Conservation (phyloP, 2,797 vertebrate genomes). For the Melanogrammus aeglefinus region DNA sequence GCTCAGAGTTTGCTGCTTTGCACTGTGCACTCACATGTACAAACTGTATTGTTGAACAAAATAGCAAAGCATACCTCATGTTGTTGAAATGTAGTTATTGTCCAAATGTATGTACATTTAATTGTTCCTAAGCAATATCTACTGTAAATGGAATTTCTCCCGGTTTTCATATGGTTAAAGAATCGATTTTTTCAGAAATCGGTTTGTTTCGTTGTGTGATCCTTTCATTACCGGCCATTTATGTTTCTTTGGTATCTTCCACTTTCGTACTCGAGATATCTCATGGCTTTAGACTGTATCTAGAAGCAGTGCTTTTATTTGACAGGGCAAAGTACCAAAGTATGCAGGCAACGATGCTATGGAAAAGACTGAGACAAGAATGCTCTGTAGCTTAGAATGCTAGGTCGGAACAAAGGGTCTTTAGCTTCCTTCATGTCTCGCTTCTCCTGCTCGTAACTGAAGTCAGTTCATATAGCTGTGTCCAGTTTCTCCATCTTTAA, state of each 20-base stretch:
- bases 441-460: slow-evolving; percentile 48
- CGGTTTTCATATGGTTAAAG: slow-evolving; percentile 62
- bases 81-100: slow-evolving; percentile 64
- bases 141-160: slow-evolving; percentile 65
- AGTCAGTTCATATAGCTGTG: slow-evolving; percentile 27
- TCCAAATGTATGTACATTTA: slow-evolving; percentile 60
- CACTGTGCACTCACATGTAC: slow-evolving; percentile 29
- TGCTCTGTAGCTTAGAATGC: slow-evolving; percentile 51
- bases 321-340: slow-evolving; percentile 67
- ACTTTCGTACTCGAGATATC: slow-evolving; percentile 50
- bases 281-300: slow-evolving; percentile 69
- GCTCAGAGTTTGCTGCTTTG: slow-evolving; percentile 36
- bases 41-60: slow-evolving; percentile 35
- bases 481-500: slow-evolving; percentile 21
- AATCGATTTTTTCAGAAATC: slow-evolving; percentile 64
- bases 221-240: slow-evolving; percentile 41
- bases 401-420: slow-evolving; percentile 56
- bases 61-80: slow-evolving; percentile 77
- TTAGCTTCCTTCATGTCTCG: slow-evolving; percentile 28
- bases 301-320: slow-evolving; percentile 65
- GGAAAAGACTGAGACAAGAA: slow-evolving; percentile 22
- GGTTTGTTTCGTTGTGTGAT: slow-evolving; percentile 45
- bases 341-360: slow-evolving; percentile 47
- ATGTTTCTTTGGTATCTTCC: slow-evolving; percentile 44
- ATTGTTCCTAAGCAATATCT: slow-evolving; percentile 79